Evolutionary conservation across 53 echinoderm and acorn worm species (phyloP), one percentile per base, ranked within the genome.

Genomic region (Actinopyga echinites): DNA sequence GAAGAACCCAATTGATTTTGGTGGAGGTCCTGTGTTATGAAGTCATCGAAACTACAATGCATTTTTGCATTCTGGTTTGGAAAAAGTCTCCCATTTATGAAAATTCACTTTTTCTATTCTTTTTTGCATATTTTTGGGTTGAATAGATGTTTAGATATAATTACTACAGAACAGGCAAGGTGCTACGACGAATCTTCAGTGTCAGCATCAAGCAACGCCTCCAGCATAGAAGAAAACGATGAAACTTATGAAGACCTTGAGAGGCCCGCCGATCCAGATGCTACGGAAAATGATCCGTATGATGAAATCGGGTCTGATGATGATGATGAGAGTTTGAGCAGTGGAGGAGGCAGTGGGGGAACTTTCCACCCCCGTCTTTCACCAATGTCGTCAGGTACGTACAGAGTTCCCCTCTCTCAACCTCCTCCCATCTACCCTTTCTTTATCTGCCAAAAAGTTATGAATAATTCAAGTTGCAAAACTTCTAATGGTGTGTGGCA

Each of bases 241-340:
- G 82, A 82, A 35, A 59, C 33, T 35, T 56, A 82, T 21, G 82
- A 82, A 2, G 82, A 82, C 21, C 32, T 33, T 15, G 82, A 82
- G 28, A 20, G 30, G 13, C 33, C 32, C 10, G 38, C 56, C 12
- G 38, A 31, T n/a, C n/a, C n/a, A n/a, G n/a, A n/a, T 59, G 35
- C 34, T 25, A 59, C 32, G 26, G 82, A 37, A 19, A 59, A 82
- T 82, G 82, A 82, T 3, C 64, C 34, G 35, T 56, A 64, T 36
- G 64, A 82, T 64, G 82, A 82, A 23, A 59, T 44, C 15, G 82
- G 0, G 15, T 4, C 22, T 20, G 64, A 64, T 30, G 82, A 82
- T 55, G 80, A 79, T 25, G 63, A 82, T 82, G 82, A 62, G 4
- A 59, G 58, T 63, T n/a, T 34, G 21, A 23, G 62, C 37, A 59